Conservation (phyloP, 2,797 vertebrate species). For the Scyliorhinus canicula region DNA sequence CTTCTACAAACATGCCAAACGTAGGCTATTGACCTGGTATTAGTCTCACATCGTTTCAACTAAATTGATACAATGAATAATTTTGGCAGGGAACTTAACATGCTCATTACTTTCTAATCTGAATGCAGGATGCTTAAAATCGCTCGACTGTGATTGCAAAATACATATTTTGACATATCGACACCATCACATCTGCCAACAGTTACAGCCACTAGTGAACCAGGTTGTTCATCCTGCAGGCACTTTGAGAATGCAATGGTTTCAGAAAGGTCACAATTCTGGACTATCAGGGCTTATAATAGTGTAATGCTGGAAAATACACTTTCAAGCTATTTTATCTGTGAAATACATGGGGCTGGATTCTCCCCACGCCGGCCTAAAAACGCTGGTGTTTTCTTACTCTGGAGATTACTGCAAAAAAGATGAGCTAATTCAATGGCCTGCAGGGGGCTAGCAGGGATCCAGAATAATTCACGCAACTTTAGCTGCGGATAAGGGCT, state of each 20-base stretch:
- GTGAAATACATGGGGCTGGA: too few relatives aligned
- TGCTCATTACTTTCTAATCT: not conserved
- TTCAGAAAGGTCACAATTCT: not conserved
- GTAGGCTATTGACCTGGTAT: not conserved
- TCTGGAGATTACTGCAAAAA: too few relatives aligned
- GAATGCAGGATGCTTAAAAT: not conserved
- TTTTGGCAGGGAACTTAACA: not conserved
- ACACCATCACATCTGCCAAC: not conserved
- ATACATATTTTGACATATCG: not conserved
- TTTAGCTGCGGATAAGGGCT: too few relatives aligned
- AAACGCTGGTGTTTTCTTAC: too few relatives aligned
- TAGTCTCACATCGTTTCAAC: not conserved
- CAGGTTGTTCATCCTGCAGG: not conserved
- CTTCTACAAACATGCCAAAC: not conserved
- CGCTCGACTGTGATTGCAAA: not conserved
- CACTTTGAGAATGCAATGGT: not conserved
- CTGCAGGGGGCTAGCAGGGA: too few relatives aligned
- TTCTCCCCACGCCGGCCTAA: too few relatives aligned
- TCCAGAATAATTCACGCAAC: too few relatives aligned
- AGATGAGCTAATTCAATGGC: too few relatives aligned
- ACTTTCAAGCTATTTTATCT: not conserved
- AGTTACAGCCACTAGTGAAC: not conserved
- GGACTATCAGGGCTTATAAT: not conserved
- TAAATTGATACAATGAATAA: slow-evolving; percentile 4
- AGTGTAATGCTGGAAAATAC: not conserved